These are phyloP conservation scores for Chydorus sphaericus DNA, from an alignment of 2,888 invertebrate species.

Conservation along the genomic window DNA sequence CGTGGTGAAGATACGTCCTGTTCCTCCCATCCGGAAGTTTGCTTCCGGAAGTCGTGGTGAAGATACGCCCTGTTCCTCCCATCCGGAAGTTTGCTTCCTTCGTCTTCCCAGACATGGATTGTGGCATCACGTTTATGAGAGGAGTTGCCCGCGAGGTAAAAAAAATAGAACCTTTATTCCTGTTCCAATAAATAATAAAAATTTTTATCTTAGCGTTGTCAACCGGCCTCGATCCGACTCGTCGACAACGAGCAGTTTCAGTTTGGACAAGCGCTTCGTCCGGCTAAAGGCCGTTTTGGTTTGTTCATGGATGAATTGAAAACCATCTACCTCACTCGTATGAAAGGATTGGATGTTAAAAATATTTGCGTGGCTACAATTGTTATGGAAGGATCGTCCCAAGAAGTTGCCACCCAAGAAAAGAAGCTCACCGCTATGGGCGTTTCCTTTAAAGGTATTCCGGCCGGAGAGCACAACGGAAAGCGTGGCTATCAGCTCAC, in stretches of 20 bases:
- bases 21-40: slow-evolving; percentile 69
- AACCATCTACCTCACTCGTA: slow-evolving; percentile 67
- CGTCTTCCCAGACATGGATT: slow-evolving; percentile 82
- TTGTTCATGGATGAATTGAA: slow-evolving; percentile 64
- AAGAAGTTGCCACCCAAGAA: slow-evolving; percentile 60
- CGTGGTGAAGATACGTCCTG: slow-evolving; percentile 66
- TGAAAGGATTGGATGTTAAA: slow-evolving; percentile 68
- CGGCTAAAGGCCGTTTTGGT: slow-evolving; percentile 41
- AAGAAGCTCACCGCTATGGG: slow-evolving; percentile 66
- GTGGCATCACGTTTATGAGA: slow-evolving; percentile 75
- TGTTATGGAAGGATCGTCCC: slow-evolving; percentile 62
- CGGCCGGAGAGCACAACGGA: slow-evolving; percentile 86
- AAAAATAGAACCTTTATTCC: too few species aligned
- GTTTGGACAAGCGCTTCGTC: slow-evolving; percentile 68
- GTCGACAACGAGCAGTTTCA: slow-evolving; percentile 98
- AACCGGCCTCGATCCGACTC: slow-evolving; percentile 87
- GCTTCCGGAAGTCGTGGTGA: slow-evolving; percentile 81
- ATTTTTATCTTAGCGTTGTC: slow-evolving; percentile 63
- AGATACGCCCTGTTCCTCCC: slow-evolving; percentile 74
- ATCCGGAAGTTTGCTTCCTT: slow-evolving; percentile 81
- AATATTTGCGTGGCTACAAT: slow-evolving; percentile 82
- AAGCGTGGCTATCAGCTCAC: slow-evolving; percentile 90
- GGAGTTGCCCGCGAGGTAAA: slow-evolving; percentile 47
- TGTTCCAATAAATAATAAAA: too few species aligned
- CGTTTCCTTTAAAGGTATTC: slow-evolving; percentile 56